Conservation (phyloP, 2,888 invertebrate genomes). For the Aelia acuminata region DNA sequence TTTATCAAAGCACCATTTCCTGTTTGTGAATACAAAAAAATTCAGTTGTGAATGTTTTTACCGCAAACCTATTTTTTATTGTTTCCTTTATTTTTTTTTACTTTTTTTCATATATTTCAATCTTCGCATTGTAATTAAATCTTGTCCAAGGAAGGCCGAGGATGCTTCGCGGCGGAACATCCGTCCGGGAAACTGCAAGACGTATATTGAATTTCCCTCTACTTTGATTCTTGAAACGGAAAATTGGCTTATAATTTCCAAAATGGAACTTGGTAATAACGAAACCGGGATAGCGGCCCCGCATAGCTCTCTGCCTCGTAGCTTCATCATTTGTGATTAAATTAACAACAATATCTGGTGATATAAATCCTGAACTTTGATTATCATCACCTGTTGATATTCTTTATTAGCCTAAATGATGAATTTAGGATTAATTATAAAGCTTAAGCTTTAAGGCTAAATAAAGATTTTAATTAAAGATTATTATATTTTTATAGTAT, state of each 20-base stretch:
- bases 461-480: too few species aligned
- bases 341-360: neutral
- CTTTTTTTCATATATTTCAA: neutral
- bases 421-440: too few species aligned
- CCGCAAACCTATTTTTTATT: too few species aligned
- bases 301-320: neutral
- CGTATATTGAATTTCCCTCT: neutral
- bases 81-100: neutral
- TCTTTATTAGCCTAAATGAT: too few species aligned
- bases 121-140: neutral
- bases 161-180: neutral
- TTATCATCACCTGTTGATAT: too few species aligned
- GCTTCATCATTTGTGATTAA: neutral
- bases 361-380: neutral
- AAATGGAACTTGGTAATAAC: conserved; percentile 26
- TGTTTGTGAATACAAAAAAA: too few species aligned
- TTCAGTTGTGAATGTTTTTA: too few species aligned
- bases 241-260: conserved; percentile 32
- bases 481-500: too few species aligned
- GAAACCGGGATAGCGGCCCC: neutral
- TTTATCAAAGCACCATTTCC: too few species aligned
- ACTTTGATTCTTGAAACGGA: conserved; percentile 35
- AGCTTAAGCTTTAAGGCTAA: too few species aligned
- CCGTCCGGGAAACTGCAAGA: neutral
- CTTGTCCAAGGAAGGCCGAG: neutral